Conservation (phyloP, 1,140 invertebrate genomes). For the Platyura marginata region DNA sequence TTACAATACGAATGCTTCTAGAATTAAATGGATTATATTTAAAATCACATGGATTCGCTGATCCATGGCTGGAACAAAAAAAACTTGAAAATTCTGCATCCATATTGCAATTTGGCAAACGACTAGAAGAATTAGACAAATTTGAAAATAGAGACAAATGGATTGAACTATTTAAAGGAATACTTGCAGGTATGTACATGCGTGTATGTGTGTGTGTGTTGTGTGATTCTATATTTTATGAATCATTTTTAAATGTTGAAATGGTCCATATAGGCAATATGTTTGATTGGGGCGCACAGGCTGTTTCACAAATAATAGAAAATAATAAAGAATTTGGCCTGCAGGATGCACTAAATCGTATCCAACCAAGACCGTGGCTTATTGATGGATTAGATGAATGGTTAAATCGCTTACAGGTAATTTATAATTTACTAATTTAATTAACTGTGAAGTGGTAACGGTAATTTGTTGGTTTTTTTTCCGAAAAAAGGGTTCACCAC, state of each 20-base stretch:
- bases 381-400: conserved; percentile 73
- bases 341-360: conserved; percentile 53
- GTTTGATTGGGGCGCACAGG: conserved; percentile 92
- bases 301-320: conserved; percentile 69
- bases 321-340: conserved; percentile 53
- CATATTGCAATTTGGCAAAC: conserved; percentile 27
- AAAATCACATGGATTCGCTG: conserved; percentile 78
- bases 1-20: conserved; percentile 74
- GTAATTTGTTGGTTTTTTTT: neutral
- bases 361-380: conserved; percentile 73
- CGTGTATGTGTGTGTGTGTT: too few species aligned
- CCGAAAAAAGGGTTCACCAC: conserved; percentile 28
- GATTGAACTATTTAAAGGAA: conserved; percentile 37
- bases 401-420: conserved; percentile 47
- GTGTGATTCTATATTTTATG: conserved; percentile 40
- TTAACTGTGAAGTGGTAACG: neutral
- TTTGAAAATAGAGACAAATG: conserved; percentile 31
- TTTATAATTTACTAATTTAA: neutral
- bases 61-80: conserved; percentile 69
- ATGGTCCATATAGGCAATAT: conserved; percentile 70
- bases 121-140: conserved; percentile 35
- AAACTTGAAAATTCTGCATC: conserved; percentile 36
- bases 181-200: conserved; percentile 46
- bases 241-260: conserved; percentile 32
- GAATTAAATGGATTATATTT: conserved; percentile 85